Evolutionary conservation across 2,797 vertebrate species (phyloP).

Genomic region (Lateolabrax maculatus): DNA sequence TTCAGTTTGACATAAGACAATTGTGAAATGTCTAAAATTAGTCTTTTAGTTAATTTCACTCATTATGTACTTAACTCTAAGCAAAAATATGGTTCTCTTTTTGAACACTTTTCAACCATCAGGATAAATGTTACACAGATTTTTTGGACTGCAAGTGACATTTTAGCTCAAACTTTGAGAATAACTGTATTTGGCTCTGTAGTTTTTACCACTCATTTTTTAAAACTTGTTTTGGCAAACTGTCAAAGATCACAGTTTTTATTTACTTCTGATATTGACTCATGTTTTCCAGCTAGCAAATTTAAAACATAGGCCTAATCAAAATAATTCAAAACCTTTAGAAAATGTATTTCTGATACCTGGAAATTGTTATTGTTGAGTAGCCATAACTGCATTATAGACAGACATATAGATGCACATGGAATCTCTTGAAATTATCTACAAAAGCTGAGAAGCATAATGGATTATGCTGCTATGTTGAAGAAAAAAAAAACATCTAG

Average conservation of each 20-base stretch:
- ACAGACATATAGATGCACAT: neutral
- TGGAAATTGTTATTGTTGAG: neutral
- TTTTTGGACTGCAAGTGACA: neutral
- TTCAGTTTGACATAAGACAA: conserved; percentile 1
- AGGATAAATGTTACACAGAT: neutral
- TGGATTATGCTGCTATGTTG: neutral
- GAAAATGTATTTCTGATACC: neutral
- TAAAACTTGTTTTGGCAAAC: too few species aligned
- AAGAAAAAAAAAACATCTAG: too few species aligned
- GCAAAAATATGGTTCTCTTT: neutral
- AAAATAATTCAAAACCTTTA: neutral
- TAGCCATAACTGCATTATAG: neutral
- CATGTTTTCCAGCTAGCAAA: neutral
- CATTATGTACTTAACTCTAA: neutral
- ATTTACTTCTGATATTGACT: neutral
- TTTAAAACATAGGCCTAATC: neutral
- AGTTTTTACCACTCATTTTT: too few species aligned
- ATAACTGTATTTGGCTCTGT: neutral
- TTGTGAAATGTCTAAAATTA: neutral
- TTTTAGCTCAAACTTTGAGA: neutral
- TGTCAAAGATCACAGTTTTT: neutral
- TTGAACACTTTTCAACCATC: neutral
- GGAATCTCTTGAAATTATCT: neutral
- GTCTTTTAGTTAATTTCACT: neutral
- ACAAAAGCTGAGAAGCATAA: neutral